Evolutionary conservation across 1,140 invertebrate species (phyloP).

Genomic region (Philotrypesis tridentata): DNA sequence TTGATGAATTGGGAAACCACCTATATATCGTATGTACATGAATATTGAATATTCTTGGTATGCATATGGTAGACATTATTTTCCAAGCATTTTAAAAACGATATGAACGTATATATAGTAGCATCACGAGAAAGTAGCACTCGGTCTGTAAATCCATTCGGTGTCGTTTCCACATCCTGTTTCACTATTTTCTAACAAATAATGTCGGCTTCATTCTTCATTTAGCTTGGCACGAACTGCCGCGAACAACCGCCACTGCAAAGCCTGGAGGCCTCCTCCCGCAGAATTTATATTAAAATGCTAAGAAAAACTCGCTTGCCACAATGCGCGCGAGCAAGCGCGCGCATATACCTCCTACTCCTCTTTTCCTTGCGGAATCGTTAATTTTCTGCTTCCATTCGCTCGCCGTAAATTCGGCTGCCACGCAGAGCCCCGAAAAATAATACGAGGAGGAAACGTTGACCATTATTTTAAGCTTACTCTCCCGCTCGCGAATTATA

Average conservation of each 20-base stretch:
- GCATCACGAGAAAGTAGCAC: not conserved
- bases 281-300: too few relatives aligned
- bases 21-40: too few relatives aligned
- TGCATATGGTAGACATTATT: too few relatives aligned
- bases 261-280: slow-evolving; percentile 28
- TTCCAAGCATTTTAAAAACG: not conserved
- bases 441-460: slow-evolving; percentile 73
- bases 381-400: slow-evolving; percentile 76
- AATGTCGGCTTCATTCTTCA: slow-evolving; percentile 75
- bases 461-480: slow-evolving; percentile 68
- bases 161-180: slow-evolving; percentile 75
- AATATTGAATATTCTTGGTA: too few relatives aligned
- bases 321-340: slow-evolving; percentile 48
- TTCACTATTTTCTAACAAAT: slow-evolving; percentile 74
- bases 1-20: too few relatives aligned
- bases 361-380: slow-evolving; percentile 63
- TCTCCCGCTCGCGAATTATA: slow-evolving; percentile 22
- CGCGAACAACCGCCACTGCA: slow-evolving; percentile 69
- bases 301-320: too few relatives aligned
- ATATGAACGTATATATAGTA: not conserved
- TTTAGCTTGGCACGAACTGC: slow-evolving; percentile 75
- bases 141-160: slow-evolving; percentile 69
- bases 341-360: slow-evolving; percentile 65
- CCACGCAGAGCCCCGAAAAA: slow-evolving; percentile 65
- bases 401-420: slow-evolving; percentile 71